Conservation (phyloP, 2,888 invertebrate genomes). For the Eupithecia pulchellata region DNA sequence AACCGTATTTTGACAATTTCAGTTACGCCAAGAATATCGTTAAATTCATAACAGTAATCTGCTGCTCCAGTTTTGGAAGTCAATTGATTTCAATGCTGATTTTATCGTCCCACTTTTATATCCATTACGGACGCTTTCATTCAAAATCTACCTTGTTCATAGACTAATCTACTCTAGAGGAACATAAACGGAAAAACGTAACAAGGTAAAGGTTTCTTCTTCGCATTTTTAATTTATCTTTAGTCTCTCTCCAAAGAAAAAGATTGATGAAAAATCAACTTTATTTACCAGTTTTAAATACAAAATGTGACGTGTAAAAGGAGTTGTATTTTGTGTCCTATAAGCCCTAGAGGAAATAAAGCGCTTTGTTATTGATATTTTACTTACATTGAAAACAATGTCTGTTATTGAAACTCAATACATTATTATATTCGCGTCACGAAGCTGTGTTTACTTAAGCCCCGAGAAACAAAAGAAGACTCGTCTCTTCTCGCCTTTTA, state of each 20-base stretch:
- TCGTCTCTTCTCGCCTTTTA: background rate
- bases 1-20: background rate
- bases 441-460: background rate
- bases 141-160: background rate
- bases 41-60: background rate
- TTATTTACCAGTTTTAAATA: too few species aligned
- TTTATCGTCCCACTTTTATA: constrained; percentile 12
- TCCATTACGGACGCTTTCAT: background rate
- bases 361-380: too few species aligned
- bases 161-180: background rate
- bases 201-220: too few species aligned
- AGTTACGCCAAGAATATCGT: background rate
- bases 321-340: too few species aligned
- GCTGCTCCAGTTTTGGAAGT: background rate
- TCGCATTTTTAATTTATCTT: too few species aligned
- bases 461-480: background rate
- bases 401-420: background rate
- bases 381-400: too few species aligned
- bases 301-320: too few species aligned
- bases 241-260: too few species aligned
- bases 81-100: background rate
- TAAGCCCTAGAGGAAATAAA: too few species aligned
- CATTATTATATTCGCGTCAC: background rate
- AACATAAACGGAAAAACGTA: too few species aligned
- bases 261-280: too few species aligned